These are phyloP conservation scores for Cyclopterus lumpus DNA, from an alignment of 2,797 vertebrate genomes.

Conservation along the genomic window DNA sequence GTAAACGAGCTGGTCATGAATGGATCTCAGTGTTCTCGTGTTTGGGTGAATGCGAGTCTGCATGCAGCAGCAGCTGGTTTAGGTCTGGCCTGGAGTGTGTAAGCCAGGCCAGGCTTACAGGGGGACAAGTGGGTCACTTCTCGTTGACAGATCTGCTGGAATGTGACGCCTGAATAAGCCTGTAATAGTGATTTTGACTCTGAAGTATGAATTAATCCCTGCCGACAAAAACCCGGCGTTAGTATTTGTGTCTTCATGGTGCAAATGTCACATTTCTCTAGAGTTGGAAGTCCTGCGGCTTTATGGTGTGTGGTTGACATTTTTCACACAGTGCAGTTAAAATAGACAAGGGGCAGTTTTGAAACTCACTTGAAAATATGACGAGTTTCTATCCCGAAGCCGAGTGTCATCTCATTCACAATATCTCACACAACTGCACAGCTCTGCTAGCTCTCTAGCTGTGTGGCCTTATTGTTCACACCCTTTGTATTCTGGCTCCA, in stretches of 20 bases:
- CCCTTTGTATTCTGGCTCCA: conserved; percentile 31
- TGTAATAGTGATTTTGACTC: conserved; percentile 41
- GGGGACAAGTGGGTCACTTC: conserved; percentile 41
- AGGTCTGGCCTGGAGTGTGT: conserved; percentile 34
- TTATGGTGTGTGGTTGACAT: conserved; percentile 10
- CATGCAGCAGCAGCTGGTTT: conserved; percentile 37
- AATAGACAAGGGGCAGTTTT: not conserved
- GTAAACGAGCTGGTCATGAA: conserved; percentile 30
- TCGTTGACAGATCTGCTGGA: conserved; percentile 49
- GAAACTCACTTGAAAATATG: conserved; percentile 10
- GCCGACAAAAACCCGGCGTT: conserved; percentile 3
- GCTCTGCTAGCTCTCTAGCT: conserved; percentile 2
- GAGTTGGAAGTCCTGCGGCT: not conserved
- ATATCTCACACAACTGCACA: conserved; percentile 18
- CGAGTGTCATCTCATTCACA: conserved; percentile 20
- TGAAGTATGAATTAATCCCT: conserved; percentile 34
- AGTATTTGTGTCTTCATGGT: conserved; percentile 20
- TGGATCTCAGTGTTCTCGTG: conserved; percentile 26
- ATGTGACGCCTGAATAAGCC: conserved; percentile 49
- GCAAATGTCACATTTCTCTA: not conserved
- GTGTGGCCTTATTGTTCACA: conserved; percentile 18
- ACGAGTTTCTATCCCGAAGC: not conserved
- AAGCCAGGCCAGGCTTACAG: conserved; percentile 36
- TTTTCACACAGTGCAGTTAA: conserved; percentile 17
- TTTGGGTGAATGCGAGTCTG: conserved; percentile 1